Conservation (phyloP, 2,113 vertebrate genomes). For the Onychorhynchus coronatus region DNA sequence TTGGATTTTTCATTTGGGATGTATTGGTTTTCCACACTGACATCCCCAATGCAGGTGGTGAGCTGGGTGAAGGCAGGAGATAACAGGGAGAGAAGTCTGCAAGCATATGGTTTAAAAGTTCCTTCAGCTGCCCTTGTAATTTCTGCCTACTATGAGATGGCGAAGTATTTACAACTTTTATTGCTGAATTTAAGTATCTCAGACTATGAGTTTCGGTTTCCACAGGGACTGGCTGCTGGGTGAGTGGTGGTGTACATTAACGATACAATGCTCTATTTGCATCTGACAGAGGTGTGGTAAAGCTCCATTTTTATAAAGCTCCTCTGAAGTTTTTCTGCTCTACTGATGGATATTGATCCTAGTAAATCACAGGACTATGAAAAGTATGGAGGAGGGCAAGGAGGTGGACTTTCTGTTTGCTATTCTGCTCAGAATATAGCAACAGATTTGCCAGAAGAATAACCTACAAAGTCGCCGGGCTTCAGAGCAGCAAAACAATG, state of each 20-base stretch:
- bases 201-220: neutral
- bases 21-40: neutral
- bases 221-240: neutral
- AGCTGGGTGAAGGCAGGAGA: neutral
- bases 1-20: neutral
- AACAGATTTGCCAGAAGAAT: neutral
- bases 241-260: neutral
- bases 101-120: neutral
- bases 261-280: neutral
- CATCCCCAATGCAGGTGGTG: rapidly evolving
- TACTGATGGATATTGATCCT: neutral
- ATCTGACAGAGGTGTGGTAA: neutral
- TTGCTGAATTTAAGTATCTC: neutral
- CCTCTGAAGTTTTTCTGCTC: neutral
- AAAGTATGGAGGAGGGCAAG: neutral
- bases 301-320: neutral
- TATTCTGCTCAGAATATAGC: neutral
- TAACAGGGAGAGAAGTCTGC: neutral
- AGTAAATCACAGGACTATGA: neutral
- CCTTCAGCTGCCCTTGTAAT: neutral
- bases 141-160: neutral
- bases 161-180: neutral
- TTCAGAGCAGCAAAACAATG: neutral
- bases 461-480: neutral
- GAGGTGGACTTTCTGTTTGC: neutral